phyloP scores from a whole-genome alignment of 2,113 vertebrate species.

The Aegotheles bennettii region DNA sequence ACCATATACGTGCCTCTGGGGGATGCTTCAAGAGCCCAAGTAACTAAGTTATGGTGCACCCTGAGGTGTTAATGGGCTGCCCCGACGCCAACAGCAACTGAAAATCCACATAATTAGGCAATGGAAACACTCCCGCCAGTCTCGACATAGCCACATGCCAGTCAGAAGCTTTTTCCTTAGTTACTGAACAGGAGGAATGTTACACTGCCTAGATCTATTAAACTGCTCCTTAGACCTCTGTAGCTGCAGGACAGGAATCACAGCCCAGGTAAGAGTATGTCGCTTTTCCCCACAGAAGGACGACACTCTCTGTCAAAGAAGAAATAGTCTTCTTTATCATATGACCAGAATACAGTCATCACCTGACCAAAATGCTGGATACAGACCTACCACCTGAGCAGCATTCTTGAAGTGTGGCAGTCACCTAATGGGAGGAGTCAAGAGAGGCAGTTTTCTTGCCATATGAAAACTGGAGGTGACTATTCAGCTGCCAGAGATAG shows the following conservation, averaged over 20 bases:
- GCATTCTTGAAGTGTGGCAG: background rate
- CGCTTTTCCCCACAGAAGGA: background rate
- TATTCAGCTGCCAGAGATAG: background rate
- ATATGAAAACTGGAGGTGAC: background rate
- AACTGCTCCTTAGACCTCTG: background rate
- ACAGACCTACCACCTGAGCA: background rate
- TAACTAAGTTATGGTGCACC: background rate
- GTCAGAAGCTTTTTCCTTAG: slow-evolving; percentile 1
- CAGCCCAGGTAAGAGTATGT: background rate
- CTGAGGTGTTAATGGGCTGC: slow-evolving; percentile 1
- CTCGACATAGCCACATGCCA: background rate
- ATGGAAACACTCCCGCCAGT: background rate
- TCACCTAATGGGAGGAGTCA: background rate
- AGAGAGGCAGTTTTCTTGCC: background rate
- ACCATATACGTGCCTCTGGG: background rate
- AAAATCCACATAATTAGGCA: slow-evolving; percentile 38
- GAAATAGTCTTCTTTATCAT: background rate
- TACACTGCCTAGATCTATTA: background rate
- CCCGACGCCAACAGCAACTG: slow-evolving; percentile 10
- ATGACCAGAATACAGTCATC: background rate
- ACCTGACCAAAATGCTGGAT: background rate
- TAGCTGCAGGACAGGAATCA: background rate
- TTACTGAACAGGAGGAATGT: slow-evolving; percentile 11
- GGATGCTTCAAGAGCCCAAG: background rate
- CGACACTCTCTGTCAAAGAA: background rate